phyloP scores from a whole-genome alignment of 2,888 invertebrate genomes.

The Mythimna pallens region DNA sequence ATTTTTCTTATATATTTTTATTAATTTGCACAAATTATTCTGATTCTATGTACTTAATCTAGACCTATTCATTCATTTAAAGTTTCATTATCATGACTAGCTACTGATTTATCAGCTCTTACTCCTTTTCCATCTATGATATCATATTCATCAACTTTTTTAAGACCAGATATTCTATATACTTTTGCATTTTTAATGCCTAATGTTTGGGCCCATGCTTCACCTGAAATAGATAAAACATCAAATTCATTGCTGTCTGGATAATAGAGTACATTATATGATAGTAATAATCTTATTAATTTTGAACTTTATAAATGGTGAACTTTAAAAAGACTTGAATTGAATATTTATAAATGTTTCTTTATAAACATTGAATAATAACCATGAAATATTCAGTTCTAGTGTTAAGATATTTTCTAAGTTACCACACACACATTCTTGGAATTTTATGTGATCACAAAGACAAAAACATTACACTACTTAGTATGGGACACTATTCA shows the following conservation, averaged over 20 bases:
- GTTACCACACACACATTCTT: no score
- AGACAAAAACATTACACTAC: no score
- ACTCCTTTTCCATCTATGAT: slow-evolving; percentile 82
- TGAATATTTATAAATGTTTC: no score
- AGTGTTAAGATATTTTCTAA: no score
- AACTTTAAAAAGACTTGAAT: no score
- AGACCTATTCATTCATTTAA: slow-evolving; percentile 24
- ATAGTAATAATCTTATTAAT: no score
- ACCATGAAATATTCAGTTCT: no score
- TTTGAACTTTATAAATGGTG: no score
- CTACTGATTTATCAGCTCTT: slow-evolving; percentile 26
- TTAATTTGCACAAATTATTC: slow-evolving; percentile 32
- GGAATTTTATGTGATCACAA: no score
- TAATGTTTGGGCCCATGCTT: slow-evolving; percentile 90
- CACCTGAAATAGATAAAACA: slow-evolving; percentile 81
- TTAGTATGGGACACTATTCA: neutral
- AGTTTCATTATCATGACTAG: slow-evolving; percentile 28
- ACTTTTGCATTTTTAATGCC: slow-evolving; percentile 91
- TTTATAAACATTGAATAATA: no score
- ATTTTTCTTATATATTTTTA: slow-evolving; percentile 52
- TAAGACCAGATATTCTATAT: slow-evolving; percentile 88
- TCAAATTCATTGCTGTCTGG: neutral
- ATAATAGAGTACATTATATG: no score
- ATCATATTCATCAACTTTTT: slow-evolving; percentile 86
- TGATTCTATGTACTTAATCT: slow-evolving; percentile 6